Evolutionary conservation across 2,797 vertebrate genomes (phyloP).

Genomic region (Liasis olivaceus): DNA sequence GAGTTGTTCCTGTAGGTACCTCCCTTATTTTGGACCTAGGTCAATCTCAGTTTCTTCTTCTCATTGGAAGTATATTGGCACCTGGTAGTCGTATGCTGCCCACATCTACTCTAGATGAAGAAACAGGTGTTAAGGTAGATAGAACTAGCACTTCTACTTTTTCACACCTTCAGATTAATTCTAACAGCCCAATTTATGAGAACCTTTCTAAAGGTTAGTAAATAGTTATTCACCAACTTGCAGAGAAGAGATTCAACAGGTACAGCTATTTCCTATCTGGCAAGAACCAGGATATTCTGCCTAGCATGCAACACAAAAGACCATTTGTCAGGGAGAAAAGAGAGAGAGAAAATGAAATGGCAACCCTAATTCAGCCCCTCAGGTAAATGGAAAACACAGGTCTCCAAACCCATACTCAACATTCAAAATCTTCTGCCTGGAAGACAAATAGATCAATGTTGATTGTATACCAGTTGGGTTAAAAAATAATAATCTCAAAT

Average conservation of each 20-base stretch:
- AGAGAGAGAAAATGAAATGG: not conserved
- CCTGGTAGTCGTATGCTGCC: not conserved
- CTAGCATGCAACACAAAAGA: not conserved
- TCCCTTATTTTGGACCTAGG: not conserved
- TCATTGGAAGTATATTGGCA: not conserved
- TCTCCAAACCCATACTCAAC: no score
- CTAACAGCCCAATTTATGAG: not conserved
- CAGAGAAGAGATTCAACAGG: not conserved
- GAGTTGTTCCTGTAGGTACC: not conserved
- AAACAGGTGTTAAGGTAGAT: not conserved
- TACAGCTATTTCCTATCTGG: not conserved
- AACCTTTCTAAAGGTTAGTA: not conserved
- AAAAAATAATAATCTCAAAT: no score
- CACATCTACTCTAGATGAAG: not conserved
- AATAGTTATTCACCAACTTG: not conserved
- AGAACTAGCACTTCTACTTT: not conserved
- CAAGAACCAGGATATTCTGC: not conserved
- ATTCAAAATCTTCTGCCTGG: no score
- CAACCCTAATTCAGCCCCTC: no score
- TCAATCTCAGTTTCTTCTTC: not conserved
- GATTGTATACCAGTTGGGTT: no score
- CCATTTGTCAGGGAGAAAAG: not conserved
- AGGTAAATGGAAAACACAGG: no score
- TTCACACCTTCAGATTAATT: not conserved
- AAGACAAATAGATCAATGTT: no score